Conservation (phyloP, 2,113 vertebrate species). For the Campylomormyrus numenius region DNA sequence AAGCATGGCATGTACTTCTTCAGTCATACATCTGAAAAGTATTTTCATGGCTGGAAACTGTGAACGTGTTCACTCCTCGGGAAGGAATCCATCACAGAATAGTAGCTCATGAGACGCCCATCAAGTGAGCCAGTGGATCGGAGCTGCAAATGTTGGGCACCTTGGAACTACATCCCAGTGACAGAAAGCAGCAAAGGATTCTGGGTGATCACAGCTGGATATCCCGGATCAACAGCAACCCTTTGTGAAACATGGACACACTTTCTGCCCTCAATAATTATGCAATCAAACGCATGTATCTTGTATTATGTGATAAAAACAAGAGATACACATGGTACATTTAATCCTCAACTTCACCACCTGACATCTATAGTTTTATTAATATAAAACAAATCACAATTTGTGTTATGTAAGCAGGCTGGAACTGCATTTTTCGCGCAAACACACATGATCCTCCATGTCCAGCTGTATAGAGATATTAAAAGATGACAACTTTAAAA, state of each 20-base stretch:
- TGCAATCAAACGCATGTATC: neutral
- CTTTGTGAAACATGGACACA: neutral
- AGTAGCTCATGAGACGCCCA: conserved; percentile 38
- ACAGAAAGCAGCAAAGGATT: neutral
- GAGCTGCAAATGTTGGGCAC: neutral
- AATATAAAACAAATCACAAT: neutral
- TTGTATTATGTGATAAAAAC: neutral
- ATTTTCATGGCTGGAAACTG: neutral
- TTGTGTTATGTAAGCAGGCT: neutral
- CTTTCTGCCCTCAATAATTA: neutral
- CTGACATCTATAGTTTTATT: neutral
- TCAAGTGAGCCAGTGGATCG: conserved; percentile 56
- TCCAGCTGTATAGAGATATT: neutral
- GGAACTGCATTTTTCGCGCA: neutral
- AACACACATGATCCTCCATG: neutral
- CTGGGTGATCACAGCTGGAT: neutral
- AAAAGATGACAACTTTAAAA: neutral
- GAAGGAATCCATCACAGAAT: neutral
- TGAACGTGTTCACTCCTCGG: neutral
- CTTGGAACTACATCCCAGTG: neutral
- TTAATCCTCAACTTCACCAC: neutral
- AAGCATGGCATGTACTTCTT: neutral
- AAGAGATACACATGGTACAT: neutral
- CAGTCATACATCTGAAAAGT: neutral
- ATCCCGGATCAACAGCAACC: neutral